Evolutionary conservation across 2,113 vertebrate species (phyloP).

Genomic region (Pachyramphus minor): DNA sequence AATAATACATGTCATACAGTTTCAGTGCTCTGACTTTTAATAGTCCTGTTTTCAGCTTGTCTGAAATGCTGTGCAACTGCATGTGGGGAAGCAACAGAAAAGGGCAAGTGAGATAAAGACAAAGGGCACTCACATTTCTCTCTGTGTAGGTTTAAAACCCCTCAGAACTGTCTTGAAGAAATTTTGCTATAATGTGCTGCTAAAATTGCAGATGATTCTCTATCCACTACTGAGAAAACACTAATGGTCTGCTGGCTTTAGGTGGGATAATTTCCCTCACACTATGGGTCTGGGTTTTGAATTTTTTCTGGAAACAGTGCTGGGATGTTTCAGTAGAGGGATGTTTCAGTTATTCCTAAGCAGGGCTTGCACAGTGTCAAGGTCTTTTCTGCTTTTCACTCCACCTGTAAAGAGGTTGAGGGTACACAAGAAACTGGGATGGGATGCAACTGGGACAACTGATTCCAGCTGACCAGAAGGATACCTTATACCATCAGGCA

Average conservation of each 20-base stretch:
- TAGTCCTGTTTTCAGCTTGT: constrained; percentile 27
- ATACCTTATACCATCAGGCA: background rate
- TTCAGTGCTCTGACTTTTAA: constrained; percentile 27
- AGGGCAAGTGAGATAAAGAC: background rate
- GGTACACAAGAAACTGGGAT: background rate
- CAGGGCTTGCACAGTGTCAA: background rate
- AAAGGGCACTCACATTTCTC: background rate
- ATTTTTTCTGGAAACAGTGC: background rate
- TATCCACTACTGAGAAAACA: background rate
- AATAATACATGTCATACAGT: constrained; percentile 57
- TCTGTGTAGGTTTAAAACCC: background rate
- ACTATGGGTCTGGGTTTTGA: background rate
- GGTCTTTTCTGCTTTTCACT: background rate
- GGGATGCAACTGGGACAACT: background rate
- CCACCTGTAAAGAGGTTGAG: background rate
- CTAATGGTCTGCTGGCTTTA: background rate
- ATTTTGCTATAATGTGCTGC: background rate
- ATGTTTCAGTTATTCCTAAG: background rate
- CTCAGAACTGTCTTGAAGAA: background rate
- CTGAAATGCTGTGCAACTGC: constrained; percentile 11
- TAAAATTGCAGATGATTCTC: background rate
- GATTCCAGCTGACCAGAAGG: background rate
- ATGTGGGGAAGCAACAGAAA: background rate
- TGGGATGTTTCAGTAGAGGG: background rate
- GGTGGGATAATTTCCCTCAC: background rate